Evolutionary conservation across 2,888 invertebrate species (phyloP).

Genomic region (Dynastes tityus): DNA sequence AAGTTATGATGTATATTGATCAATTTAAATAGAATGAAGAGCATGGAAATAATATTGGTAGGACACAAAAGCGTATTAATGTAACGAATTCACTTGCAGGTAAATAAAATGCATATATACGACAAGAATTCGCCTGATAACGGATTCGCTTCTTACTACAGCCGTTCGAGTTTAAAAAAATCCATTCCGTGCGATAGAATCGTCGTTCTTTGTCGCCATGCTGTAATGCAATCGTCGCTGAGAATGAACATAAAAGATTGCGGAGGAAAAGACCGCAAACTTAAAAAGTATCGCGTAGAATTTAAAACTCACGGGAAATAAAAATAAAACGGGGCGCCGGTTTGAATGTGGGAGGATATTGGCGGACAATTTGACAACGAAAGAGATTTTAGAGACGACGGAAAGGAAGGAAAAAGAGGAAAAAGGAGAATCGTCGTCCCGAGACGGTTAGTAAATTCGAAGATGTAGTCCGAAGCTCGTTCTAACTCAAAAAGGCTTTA

Average conservation of each 20-base stretch:
- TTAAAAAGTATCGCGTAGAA: constrained; percentile 42
- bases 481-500: constrained; percentile 3
- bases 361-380: constrained; percentile 41
- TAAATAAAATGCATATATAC: constrained; percentile 7
- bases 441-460: constrained; percentile 27
- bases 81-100: neutral
- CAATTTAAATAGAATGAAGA: no score
- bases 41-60: no score
- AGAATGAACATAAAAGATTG: constrained; percentile 36
- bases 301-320: constrained; percentile 47
- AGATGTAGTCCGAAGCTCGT: constrained; percentile 31
- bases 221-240: constrained; percentile 24
- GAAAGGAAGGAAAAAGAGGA: constrained; percentile 16
- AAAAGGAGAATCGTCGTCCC: constrained; percentile 28
- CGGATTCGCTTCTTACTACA: neutral
- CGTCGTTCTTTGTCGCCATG: constrained; percentile 13
- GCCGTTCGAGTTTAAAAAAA: neutral
- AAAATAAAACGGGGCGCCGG: constrained; percentile 24
- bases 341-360: constrained; percentile 41
- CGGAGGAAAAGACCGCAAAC: constrained; percentile 21
- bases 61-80: neutral
- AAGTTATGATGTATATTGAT: no score
- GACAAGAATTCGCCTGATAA: neutral
- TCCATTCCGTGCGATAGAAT: constrained; percentile 20
- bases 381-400: constrained; percentile 20